Evolutionary conservation across 2,888 invertebrate genomes (phyloP), one percentile per base, ranked within the genome.

Genomic region (Villa cingulata): DNA sequence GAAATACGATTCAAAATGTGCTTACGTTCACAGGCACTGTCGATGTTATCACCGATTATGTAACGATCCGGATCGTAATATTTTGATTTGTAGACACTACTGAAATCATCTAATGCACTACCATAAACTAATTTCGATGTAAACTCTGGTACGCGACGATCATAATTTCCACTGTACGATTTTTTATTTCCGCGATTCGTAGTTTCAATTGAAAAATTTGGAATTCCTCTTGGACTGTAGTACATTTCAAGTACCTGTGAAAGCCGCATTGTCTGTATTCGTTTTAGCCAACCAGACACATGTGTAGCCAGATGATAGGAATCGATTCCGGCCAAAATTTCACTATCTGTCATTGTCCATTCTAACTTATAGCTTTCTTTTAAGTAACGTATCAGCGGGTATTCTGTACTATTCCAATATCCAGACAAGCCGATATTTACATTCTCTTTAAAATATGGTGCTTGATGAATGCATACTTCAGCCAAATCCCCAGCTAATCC

Each of bases 231-330:
- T 52, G 74, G 68, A 0, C 80, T 80, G 58, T 81, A 82, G 60
- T 80, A 82, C 79, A 80, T 79, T 51, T 80, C 78, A 39, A 81
- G 62, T 15, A 81, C 59, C 66, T 80, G 80, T 1, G 80, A 78
- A 2, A 81, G 63, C 15, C 75, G 68, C 19, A 80, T 62, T 18
- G 73, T 69, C 6, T 70, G 64, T 39, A 76, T 63, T 48, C 70
- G 66, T 45, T 70, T 65, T 5, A 72, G 59, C 79, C 79, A 80
- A 32, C 61, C 61, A 15, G 71, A 65, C 16, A 77, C 58, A 56
- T 74, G 65, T 37, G 66, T 69, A 0, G 77, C 70, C 48, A 80
- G 60, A 50, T 47, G 41, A 20, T 57, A 67, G 77, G 82, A 82
- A 60, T 83, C 83, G 41, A 83, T 72, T 32, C 78, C 81, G 36